Evolutionary conservation across 2,113 vertebrate genomes (phyloP), one percentile per base, ranked within the genome.

Genomic region (Oophaga pumilio): DNA sequence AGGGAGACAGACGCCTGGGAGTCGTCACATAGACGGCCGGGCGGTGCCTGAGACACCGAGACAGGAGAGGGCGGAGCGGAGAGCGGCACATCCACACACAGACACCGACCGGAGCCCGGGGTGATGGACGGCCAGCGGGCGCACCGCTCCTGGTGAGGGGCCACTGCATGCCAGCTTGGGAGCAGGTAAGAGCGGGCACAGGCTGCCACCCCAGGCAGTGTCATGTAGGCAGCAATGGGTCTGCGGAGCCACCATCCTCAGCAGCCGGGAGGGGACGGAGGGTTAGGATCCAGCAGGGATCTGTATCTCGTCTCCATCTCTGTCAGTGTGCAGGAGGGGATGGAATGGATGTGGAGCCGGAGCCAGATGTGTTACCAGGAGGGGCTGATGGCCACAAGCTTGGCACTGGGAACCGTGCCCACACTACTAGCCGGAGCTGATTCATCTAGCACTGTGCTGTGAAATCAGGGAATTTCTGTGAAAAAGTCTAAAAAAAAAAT

Each of bases 301-400:
- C 43, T 83, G 81, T 49, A 64, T 60, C 17, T 64, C 14, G 26
- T 82, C 80, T 60, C 57, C 79, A 64, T 18, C 18, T 1, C 52
- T 22, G 28, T 81, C 78, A 62, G 10, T 43, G 2, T 26, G 12
- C 3, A 71, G 24, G 69, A 20, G 73, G 73, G 73, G 43, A 76
- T 76, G 52, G 11, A 22, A 43, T 82, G 79, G 79, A 82, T 49
- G 59, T 49, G 11, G 50, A 78, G 10, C 24, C 78, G 60, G 52
- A 6, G 77, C 33, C 33, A 71, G 78, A 80, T 88, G 88, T 88
- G 87, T 60, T 76, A 59, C 69, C 82, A 85, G 84, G 86, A 33
- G 57, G 59, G 79, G 85, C 89, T 20, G 33, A 43, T 43, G 33
- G 33, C 33, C 5, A 43, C 3, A 43, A 43, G 33, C 66, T 26